A percentile compares a stretch with the other conserved stretches of the same genome.
Evolutionary conservation across 2,113 vertebrate species (phyloP).

Genomic region (Tychaedon coryphoeus): DNA sequence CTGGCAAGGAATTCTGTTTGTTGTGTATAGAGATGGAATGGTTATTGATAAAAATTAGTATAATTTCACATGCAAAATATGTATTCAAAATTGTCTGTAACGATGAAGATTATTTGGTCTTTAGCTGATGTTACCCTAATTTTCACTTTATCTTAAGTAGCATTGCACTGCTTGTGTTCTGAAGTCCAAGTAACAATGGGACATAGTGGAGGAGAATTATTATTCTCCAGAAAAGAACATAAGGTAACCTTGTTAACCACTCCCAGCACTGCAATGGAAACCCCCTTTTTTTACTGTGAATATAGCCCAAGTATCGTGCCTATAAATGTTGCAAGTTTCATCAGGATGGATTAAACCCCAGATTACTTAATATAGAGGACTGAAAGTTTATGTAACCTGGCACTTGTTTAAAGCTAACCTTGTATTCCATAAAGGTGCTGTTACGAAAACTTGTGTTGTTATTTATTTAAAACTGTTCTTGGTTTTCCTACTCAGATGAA

Average conservation of each 20-base stretch:
- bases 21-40: not conserved
- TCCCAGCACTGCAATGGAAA: not conserved
- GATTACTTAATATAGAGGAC: conserved; percentile 17
- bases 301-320: not conserved
- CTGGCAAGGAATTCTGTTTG: not conserved
- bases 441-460: accelerated
- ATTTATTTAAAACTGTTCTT: not conserved
- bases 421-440: conserved; percentile 45
- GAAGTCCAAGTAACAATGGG: not conserved
- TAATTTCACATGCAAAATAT: not conserved
- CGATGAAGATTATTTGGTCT: not conserved
- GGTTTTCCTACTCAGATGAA: not conserved
- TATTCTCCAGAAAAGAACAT: not conserved
- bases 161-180: not conserved
- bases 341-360: not conserved
- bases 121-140: not conserved
- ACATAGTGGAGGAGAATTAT: not conserved
- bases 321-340: not conserved
- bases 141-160: not conserved
- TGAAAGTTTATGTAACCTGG: conserved; percentile 33
- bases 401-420: conserved; percentile 2
- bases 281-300: not conserved
- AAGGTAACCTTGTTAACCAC: conserved; percentile 15
- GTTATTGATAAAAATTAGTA: not conserved
- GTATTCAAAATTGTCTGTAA: not conserved